Conservation (phyloP, 2,888 invertebrate genomes). For the Clistopyga incitator region DNA sequence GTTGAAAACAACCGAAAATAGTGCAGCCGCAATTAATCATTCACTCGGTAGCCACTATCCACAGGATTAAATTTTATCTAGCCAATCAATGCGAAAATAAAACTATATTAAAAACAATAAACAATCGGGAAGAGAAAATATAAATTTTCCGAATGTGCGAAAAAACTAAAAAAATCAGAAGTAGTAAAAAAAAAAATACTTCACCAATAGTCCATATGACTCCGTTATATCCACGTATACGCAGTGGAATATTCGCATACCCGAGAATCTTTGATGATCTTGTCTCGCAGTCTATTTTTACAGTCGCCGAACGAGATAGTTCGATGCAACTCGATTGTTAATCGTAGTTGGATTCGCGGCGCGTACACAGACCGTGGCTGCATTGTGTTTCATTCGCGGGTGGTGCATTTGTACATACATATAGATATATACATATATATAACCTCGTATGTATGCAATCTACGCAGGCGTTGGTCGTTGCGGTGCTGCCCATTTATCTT, state of each 20-base stretch:
- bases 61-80: too few species aligned
- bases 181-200: too few species aligned
- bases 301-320: conserved; percentile 54
- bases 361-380: conserved; percentile 12
- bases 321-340: conserved; percentile 56
- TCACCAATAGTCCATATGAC: neutral
- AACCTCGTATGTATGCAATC: conserved; percentile 30
- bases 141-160: too few species aligned
- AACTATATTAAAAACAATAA: too few species aligned
- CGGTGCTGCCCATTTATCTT: conserved; percentile 69
- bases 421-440: neutral
- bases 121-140: too few species aligned
- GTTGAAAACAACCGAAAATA: too few species aligned
- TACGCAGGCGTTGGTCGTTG: conserved; percentile 60
- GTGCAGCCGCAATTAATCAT: too few species aligned
- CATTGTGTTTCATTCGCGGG: conserved; percentile 40
- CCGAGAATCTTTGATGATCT: conserved; percentile 57
- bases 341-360: conserved; percentile 48
- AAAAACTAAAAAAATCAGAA: too few species aligned
- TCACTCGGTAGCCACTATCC: too few species aligned
- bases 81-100: too few species aligned
- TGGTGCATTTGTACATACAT: conserved; percentile 3
- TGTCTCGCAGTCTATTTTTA: conserved; percentile 52
- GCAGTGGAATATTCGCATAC: conserved; percentile 3
- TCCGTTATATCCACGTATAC: too few species aligned